Evolutionary conservation across 2,797 vertebrate genomes (phyloP), one percentile per base, ranked within the genome.

Genomic region (Ctenopoma kingsleyae): DNA sequence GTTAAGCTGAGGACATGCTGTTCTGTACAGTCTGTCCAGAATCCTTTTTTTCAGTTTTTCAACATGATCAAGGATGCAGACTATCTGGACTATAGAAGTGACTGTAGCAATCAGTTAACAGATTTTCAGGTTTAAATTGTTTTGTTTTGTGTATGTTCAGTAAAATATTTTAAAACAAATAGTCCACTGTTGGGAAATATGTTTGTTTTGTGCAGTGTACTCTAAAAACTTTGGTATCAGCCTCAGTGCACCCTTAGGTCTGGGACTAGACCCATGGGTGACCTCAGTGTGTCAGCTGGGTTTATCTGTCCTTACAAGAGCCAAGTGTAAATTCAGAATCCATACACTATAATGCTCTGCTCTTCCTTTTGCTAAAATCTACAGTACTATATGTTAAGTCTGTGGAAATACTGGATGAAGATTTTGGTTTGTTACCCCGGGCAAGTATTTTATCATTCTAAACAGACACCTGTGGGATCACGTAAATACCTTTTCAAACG

Each of bases 41-140:
- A n/a, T n/a, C n/a, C n/a, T n/a, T n/a, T n/a, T n/a, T n/a, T n/a
- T n/a, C n/a, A n/a, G n/a, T n/a, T n/a, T n/a, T n/a, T n/a, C 17
- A 53, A 53, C 60, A 15, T 38, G 54, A 72, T 60, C 44, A 41
- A 41, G 15, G 13, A 41, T 41, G 13, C 15, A 12, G 35, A 10
- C 10, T 11, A 3, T 11, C 35, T 36, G 9, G 6, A 35, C 9
- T 35, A 35, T 35, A 35, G 7, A 36, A 36, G 36, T n/a, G 57
- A 22, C 62, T 58, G 41, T 53, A 49, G 23, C 20, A 12, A 49
- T 67, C 56, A 67, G 67, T 49, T 48, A 56, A 64, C 59, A 32
- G 19, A 58, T 32, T n/a, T 55, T 63, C 32, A 25, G 17, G 17
- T 64, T 67, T n/a, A 3, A 27, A 27, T 27, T 27, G 25, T 32